phyloP scores from a whole-genome alignment of 2,113 vertebrate species.

The Urocolius indicus region DNA sequence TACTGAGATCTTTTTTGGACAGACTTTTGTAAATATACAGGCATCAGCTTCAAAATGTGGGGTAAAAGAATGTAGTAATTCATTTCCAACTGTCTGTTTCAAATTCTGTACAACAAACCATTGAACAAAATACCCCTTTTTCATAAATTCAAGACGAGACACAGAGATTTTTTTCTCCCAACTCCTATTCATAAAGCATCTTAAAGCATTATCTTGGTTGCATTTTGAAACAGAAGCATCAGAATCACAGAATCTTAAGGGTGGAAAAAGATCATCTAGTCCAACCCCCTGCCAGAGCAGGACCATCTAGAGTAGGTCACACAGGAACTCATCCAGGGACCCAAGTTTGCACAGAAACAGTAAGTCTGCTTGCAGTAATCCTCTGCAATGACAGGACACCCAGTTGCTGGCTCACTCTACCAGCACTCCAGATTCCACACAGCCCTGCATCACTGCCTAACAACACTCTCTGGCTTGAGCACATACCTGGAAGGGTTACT shows the following conservation, averaged over 20 bases:
- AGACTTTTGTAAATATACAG: neutral
- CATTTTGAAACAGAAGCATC: neutral
- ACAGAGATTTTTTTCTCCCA: accelerated
- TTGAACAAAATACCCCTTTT: neutral
- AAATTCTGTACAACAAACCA: neutral
- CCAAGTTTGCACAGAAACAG: neutral
- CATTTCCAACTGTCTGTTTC: neutral
- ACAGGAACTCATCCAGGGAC: neutral
- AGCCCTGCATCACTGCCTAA: neutral
- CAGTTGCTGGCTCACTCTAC: neutral
- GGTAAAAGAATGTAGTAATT: neutral
- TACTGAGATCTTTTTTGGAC: neutral
- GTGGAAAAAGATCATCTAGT: too few species aligned
- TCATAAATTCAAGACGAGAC: neutral
- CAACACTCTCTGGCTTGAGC: neutral
- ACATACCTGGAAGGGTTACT: neutral
- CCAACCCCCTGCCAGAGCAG: too few species aligned
- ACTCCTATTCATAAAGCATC: neutral
- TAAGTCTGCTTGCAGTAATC: neutral
- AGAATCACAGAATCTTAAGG: neutral
- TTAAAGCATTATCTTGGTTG: neutral
- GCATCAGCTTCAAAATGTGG: neutral
- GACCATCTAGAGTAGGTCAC: too few species aligned
- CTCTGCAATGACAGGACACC: neutral
- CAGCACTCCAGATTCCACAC: neutral